These are phyloP conservation scores for Crambe crambe DNA, from an alignment of 37 sponge, comb jelly and placozoan genomes.

Conservation along the genomic window DNA sequence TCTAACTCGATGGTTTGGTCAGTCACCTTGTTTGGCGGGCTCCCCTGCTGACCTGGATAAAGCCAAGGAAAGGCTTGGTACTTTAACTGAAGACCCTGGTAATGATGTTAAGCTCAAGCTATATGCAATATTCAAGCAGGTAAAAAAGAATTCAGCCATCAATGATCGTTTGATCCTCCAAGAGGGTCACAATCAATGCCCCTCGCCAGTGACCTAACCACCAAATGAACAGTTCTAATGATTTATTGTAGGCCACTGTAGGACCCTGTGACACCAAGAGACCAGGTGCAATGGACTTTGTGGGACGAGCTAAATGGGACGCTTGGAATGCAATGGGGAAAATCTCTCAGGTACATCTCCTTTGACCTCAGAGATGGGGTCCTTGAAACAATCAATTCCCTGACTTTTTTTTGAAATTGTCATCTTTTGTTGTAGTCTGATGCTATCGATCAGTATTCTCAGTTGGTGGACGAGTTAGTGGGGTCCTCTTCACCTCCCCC, in stretches of 20 bases:
- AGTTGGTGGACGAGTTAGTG: conserved; percentile 71
- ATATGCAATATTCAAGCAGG: conserved; percentile 95
- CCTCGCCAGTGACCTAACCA: neutral
- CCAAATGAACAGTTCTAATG: neutral
- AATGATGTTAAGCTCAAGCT: conserved; percentile 91
- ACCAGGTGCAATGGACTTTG: conserved; percentile 92
- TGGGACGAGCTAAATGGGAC: conserved; percentile 93
- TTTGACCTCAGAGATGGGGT: neutral
- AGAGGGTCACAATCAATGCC: too few relatives aligned
- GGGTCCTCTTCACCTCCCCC: conserved; percentile 18
- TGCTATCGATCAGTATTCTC: conserved; percentile 62
- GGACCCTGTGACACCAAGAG: conserved; percentile 82
- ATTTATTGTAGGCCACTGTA: conserved; percentile 67
- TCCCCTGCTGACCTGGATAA: conserved; percentile 47
- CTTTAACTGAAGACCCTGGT: conserved; percentile 86
- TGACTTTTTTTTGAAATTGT: too few relatives aligned
- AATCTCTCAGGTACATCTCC: conserved; percentile 39
- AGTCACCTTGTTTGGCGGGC: neutral
- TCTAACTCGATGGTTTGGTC: too few relatives aligned
- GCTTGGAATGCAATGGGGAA: conserved; percentile 87
- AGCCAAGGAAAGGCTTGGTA: conserved; percentile 74
- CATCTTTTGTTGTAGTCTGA: conserved; percentile 36
- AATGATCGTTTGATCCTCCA: too few relatives aligned
- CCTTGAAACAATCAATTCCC: too few relatives aligned
- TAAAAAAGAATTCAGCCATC: conserved; percentile 5